phyloP scores from a whole-genome alignment of 2,797 vertebrate species.

The Coilia nasus region DNA sequence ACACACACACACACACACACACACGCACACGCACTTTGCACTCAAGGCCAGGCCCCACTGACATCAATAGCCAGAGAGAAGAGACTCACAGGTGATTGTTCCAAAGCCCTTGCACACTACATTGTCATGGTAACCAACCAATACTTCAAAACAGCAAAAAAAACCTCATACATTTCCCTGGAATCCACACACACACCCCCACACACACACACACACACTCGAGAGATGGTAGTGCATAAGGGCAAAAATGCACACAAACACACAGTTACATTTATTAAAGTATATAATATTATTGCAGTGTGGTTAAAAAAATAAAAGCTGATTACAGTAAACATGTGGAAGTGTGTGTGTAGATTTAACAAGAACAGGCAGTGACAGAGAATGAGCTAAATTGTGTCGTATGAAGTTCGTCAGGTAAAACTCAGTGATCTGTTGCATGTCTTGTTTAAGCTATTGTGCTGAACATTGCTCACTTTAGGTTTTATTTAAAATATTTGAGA shows the following conservation, averaged over 20 bases:
- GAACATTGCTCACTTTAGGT: no score
- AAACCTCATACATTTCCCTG: constrained; percentile 52
- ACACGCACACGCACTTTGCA: constrained; percentile 37
- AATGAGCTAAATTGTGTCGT: not conserved
- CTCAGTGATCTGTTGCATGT: no score
- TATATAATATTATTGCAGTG: not conserved
- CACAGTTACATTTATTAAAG: not conserved
- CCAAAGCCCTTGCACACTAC: constrained; percentile 57
- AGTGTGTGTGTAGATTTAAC: not conserved
- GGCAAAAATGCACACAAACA: not conserved
- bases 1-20: constrained; percentile 26
- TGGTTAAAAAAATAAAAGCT: not conserved
- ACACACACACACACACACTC: not conserved
- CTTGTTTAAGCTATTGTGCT: no score
- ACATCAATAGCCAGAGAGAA: constrained; percentile 50
- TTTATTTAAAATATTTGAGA: no score
- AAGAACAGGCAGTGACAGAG: not conserved
- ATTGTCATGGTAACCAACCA: constrained; percentile 77
- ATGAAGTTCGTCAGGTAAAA: not conserved
- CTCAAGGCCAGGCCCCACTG: constrained; percentile 58
- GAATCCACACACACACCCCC: constrained; percentile 37
- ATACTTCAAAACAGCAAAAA: constrained; percentile 62
- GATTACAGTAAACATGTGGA: not conserved
- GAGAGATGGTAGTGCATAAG: constrained; percentile 12
- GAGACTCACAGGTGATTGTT: constrained; percentile 66